phyloP scores from a whole-genome alignment of 2,113 vertebrate species.

The Pachyramphus minor region DNA sequence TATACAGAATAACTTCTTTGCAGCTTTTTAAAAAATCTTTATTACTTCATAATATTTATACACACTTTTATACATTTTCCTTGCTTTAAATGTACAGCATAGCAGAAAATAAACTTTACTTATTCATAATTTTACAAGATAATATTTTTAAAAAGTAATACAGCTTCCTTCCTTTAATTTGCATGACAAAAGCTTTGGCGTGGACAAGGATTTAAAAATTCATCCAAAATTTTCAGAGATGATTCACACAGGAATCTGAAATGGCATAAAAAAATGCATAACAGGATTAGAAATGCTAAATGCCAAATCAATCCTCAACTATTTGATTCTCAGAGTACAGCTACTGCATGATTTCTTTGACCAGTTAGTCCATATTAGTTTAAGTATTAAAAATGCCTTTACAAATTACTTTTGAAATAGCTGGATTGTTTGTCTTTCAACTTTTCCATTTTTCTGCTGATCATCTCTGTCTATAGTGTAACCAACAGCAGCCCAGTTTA shows the following conservation, averaged over 20 bases:
- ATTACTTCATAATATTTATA: not conserved
- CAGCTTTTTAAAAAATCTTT: not conserved
- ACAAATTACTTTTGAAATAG: not conserved
- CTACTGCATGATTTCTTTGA: not conserved
- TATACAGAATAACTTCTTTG: not conserved
- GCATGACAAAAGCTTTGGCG: not conserved
- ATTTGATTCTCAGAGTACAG: not conserved
- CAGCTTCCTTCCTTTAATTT: not conserved
- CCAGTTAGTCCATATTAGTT: not conserved
- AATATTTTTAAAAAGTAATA: not conserved
- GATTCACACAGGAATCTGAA: constrained; percentile 83
- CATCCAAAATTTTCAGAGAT: constrained; percentile 79
- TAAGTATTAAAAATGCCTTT: not conserved
- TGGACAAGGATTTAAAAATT: constrained; percentile 72
- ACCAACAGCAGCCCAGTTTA: not conserved
- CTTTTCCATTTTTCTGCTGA: not conserved
- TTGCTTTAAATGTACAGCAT: not conserved
- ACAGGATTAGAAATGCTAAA: not conserved
- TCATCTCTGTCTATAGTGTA: not conserved
- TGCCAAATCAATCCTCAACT: not conserved
- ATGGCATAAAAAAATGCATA: not conserved
- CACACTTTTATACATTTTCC: not conserved
- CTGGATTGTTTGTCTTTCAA: not conserved
- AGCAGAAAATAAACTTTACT: not conserved
- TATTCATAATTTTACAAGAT: not conserved